phyloP scores from a whole-genome alignment of 2,888 invertebrate species.

The Drosophila trichaetosa region DNA sequence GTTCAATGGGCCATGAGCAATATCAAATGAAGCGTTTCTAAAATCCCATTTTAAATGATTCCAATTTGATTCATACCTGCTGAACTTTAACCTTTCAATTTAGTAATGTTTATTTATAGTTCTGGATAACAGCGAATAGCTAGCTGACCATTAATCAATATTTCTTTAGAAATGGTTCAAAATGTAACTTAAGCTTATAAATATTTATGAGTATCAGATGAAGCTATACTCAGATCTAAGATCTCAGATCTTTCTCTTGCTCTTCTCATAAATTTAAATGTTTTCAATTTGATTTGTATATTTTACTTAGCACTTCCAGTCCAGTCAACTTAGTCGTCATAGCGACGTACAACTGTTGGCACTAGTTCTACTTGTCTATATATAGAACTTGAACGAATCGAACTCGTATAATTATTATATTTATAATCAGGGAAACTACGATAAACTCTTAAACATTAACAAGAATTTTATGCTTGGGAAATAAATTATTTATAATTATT shows the following conservation, averaged over 20 bases:
- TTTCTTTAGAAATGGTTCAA: background rate
- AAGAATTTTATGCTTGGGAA: background rate
- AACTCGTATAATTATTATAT: background rate
- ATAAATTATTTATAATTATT: too few relatives aligned
- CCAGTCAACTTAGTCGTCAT: too few relatives aligned
- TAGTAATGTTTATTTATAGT: background rate
- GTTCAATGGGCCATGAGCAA: background rate
- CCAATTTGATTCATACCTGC: background rate
- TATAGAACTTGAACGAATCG: background rate
- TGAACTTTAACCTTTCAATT: background rate
- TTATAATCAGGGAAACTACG: background rate
- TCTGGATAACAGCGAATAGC: background rate
- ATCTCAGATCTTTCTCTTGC: too few relatives aligned
- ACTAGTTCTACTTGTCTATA: background rate
- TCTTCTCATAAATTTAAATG: too few relatives aligned
- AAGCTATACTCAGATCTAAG: rapidly evolving
- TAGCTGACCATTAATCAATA: background rate
- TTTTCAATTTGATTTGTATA: too few relatives aligned
- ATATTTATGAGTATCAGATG: background rate
- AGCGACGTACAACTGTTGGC: too few relatives aligned
- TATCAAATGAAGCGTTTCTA: background rate
- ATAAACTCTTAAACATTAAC: background rate
- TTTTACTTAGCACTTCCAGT: too few relatives aligned
- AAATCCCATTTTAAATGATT: background rate
- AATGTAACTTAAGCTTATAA: background rate